phyloP scores from a whole-genome alignment of 2,888 invertebrate genomes.

The Iphiclides podalirius region DNA sequence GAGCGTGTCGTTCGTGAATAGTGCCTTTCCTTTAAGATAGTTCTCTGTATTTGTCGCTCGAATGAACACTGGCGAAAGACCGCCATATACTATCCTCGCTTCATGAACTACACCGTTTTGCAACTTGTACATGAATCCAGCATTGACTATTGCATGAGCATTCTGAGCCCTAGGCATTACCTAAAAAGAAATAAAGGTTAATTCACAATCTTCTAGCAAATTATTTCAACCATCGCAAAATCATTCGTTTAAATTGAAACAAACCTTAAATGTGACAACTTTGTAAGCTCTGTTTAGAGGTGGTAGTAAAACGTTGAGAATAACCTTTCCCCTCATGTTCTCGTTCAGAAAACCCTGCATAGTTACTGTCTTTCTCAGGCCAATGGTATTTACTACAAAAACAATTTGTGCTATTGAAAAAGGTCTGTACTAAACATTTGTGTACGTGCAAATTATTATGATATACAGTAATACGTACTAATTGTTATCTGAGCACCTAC shows the following conservation, averaged over 20 bases:
- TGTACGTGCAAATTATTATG: too few species aligned
- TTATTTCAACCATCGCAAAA: too few species aligned
- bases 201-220: too few species aligned
- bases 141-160: constrained; percentile 86
- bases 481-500: constrained; percentile 45
- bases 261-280: constrained; percentile 22
- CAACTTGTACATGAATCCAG: constrained; percentile 81
- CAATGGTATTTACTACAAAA: constrained; percentile 13
- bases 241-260: background rate
- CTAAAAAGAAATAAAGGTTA: constrained; percentile 51
- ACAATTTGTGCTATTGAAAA: too few species aligned
- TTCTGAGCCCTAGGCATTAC: constrained; percentile 86
- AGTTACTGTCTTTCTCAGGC: constrained; percentile 29
- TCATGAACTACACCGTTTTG: constrained; percentile 36
- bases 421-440: too few species aligned
- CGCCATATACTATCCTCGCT: constrained; percentile 79
- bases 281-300: constrained; percentile 28
- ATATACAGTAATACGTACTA: constrained; percentile 36
- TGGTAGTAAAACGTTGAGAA: constrained; percentile 72
- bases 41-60: constrained; percentile 77
- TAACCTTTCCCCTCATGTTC: constrained; percentile 55
- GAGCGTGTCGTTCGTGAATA: constrained; percentile 59
- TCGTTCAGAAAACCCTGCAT: constrained; percentile 48
- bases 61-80: constrained; percentile 62
- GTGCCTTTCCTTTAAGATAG: constrained; percentile 58